Conservation (phyloP, 2,888 invertebrate genomes). For the Osmoderma eremita region DNA sequence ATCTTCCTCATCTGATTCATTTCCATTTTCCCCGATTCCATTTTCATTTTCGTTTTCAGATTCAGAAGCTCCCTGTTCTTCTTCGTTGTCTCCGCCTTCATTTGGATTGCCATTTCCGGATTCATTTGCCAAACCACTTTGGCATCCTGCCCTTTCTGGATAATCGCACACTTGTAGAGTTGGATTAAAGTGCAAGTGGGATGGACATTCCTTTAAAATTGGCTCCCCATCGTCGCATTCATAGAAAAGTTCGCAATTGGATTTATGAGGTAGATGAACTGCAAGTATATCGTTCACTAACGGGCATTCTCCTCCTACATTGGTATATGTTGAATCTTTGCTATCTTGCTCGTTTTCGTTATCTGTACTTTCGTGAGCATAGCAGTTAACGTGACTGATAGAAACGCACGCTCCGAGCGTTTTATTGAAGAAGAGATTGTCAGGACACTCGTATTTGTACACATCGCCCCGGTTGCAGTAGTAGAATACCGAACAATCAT, state of each 20-base stretch:
- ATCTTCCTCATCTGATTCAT: neutral
- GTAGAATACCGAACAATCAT: conserved; percentile 24
- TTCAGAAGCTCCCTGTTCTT: too few relatives aligned
- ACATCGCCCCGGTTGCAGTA: conserved; percentile 21
- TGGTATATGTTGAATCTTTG: neutral
- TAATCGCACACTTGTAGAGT: too few relatives aligned
- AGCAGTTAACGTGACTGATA: conserved; percentile 11
- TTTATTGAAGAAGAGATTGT: conserved; percentile 37
- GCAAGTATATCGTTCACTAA: neutral
- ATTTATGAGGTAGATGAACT: conserved; percentile 16
- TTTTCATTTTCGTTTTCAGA: too few relatives aligned
- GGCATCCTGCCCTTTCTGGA: too few relatives aligned
- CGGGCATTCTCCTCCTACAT: conserved; percentile 20
- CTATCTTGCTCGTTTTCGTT: neutral
- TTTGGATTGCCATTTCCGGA: too few relatives aligned
- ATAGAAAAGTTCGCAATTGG: conserved; percentile 25
- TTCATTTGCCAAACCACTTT: too few relatives aligned
- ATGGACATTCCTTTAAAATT: too few relatives aligned
- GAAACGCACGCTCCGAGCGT: conserved; percentile 37
- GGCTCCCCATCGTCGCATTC: too few relatives aligned
- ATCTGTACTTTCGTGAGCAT: neutral
- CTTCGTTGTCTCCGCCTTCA: too few relatives aligned
- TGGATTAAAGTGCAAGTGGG: too few relatives aligned
- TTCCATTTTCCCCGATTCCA: too few relatives aligned
- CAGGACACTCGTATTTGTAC: conserved; percentile 16